Percentiles rank a stretch among this genome's conserved stretches.
Conservation (phyloP, 2,888 invertebrate species). For the Agrenia bidenticulata region DNA sequence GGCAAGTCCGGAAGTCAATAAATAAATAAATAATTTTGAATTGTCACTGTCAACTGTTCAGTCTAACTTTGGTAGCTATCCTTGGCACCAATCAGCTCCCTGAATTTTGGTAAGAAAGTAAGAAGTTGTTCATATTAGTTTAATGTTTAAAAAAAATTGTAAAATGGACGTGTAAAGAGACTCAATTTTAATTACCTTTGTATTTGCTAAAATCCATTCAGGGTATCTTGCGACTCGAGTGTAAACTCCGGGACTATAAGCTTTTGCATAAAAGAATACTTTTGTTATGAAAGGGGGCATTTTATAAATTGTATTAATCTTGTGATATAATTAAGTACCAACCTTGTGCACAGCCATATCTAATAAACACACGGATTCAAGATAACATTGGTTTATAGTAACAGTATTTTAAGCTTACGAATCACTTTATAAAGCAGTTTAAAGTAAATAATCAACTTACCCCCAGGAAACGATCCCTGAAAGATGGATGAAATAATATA, state of each 20-base stretch:
- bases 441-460: constrained; percentile 17
- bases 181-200: constrained; percentile 20
- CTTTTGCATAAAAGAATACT: no score
- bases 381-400: no score
- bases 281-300: no score
- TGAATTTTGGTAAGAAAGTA: constrained; percentile 7
- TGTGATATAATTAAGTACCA: no score
- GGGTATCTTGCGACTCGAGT: constrained; percentile 37
- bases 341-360: constrained; percentile 42
- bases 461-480: constrained; percentile 37
- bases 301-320: no score
- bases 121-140: no score
- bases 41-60: no score
- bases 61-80: constrained; percentile 19
- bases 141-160: neutral
- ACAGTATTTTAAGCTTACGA: neutral
- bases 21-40: no score
- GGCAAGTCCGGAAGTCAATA: no score
- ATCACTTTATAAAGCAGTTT: constrained; percentile 1
- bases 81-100: constrained; percentile 43
- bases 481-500: no score
- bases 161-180: neutral
- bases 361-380: neutral
- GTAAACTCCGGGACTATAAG: constrained; percentile 40
- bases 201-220: constrained; percentile 35